Evolutionary conservation across 2,797 vertebrate species (phyloP).

Genomic region (Antennarius maculatus): DNA sequence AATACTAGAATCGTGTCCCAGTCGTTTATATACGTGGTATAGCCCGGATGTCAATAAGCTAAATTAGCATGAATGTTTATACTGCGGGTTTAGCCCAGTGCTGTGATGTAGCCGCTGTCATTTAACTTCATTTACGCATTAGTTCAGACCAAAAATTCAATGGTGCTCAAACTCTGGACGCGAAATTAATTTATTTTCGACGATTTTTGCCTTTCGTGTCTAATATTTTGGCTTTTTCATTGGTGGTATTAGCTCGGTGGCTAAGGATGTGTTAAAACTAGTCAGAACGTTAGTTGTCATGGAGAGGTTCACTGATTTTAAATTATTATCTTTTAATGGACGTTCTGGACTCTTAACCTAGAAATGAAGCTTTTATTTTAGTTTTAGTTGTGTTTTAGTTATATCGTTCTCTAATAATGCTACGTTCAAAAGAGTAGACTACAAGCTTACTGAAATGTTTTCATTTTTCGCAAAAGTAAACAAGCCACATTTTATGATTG

Average conservation of each 20-base stretch:
- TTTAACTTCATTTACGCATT: not conserved
- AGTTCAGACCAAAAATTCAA: not conserved
- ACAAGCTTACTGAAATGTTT: no score
- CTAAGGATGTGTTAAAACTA: not conserved
- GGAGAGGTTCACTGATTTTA: not conserved
- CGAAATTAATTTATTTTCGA: not conserved
- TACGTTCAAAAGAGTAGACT: no score
- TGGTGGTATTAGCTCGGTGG: not conserved
- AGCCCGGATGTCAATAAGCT: not conserved
- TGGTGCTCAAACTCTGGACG: rapidly evolving
- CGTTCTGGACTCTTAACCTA: not conserved
- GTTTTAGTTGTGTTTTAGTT: no score
- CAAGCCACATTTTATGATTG: no score
- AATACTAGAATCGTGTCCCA: rapidly evolving
- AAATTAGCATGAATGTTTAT: constrained; percentile 39
- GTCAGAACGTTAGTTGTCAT: rapidly evolving
- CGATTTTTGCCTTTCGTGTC: rapidly evolving
- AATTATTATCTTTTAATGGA: no score
- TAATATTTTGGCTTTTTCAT: not conserved
- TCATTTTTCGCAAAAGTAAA: no score
- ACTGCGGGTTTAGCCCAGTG: constrained; percentile 23
- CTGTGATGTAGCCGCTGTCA: constrained; percentile 7
- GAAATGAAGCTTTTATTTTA: not conserved
- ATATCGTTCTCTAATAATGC: no score
- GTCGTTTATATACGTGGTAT: not conserved